Conservation (phyloP, 1,140 invertebrate species). For the Drosophila hydei region DNA sequence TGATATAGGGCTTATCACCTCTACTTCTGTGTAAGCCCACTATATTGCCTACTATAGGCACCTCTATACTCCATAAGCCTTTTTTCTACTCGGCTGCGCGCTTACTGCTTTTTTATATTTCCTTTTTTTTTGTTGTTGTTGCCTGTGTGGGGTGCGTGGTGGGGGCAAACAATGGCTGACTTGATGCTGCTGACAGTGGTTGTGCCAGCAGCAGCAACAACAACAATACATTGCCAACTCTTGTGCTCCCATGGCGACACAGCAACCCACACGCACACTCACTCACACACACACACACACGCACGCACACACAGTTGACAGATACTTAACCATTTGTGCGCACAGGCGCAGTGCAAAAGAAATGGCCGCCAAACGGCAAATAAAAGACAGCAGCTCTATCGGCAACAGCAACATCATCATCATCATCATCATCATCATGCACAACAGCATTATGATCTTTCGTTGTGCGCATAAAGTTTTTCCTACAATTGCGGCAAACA, state of each 20-base stretch:
- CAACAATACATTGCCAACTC: constrained; percentile 54
- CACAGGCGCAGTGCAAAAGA: constrained; percentile 76
- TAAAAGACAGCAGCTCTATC: constrained; percentile 42
- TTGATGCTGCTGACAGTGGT: constrained; percentile 60
- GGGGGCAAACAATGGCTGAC: constrained; percentile 69
- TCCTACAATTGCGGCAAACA: constrained; percentile 50
- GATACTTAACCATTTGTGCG: constrained; percentile 51
- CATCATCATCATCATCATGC: constrained; percentile 4
- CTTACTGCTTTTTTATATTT: constrained; percentile 8
- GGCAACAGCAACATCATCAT: background rate
- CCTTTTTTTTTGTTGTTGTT: background rate
- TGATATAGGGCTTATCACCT: no score
- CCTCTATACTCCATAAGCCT: background rate
- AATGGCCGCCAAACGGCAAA: constrained; percentile 66
- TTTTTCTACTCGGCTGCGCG: constrained; percentile 26
- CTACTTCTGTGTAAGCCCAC: no score
- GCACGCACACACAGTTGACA: constrained; percentile 2
- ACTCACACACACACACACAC: constrained; percentile 16
- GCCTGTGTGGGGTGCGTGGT: constrained; percentile 47
- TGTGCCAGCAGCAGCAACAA: constrained; percentile 51
- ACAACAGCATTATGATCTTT: background rate
- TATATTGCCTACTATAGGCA: no score
- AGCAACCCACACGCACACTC: constrained; percentile 28
- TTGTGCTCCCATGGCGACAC: constrained; percentile 60
- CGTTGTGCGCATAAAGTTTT: constrained; percentile 34